These are phyloP conservation scores for Drosophila tropicalis DNA, from an alignment of 1,140 invertebrate species.

Conservation along the genomic window DNA sequence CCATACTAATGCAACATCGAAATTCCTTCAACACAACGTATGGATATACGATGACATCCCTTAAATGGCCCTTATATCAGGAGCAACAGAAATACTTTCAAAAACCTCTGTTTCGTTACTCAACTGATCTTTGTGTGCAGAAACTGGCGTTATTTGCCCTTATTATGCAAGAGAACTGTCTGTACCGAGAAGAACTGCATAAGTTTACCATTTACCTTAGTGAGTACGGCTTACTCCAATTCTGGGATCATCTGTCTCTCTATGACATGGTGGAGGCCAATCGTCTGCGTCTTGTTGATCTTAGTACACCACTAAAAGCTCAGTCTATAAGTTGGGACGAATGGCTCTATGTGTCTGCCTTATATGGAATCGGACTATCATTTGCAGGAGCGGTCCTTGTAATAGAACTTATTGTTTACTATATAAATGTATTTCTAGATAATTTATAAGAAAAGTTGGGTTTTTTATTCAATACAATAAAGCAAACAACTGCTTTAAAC, in stretches of 20 bases:
- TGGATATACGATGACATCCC: slow-evolving; percentile 48
- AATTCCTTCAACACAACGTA: slow-evolving; percentile 53
- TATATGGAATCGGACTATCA: neutral
- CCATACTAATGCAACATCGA: slow-evolving; percentile 28
- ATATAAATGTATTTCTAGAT: neutral
- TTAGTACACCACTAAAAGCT: neutral
- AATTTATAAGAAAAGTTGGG: neutral
- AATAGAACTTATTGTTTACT: neutral
- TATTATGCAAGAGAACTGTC: too few species aligned
- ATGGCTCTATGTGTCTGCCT: neutral
- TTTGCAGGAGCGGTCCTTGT: neutral
- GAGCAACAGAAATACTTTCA: slow-evolving; percentile 39
- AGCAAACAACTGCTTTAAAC: too few species aligned
- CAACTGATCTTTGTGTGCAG: too few species aligned
- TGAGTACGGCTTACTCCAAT: slow-evolving; percentile 36
- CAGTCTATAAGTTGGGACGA: neutral
- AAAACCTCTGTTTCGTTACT: too few species aligned
- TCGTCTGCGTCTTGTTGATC: slow-evolving; percentile 19
- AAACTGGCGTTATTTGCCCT: too few species aligned
- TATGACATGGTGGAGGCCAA: slow-evolving; percentile 56
- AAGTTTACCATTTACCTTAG: slow-evolving; percentile 36
- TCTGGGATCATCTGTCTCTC: slow-evolving; percentile 52
- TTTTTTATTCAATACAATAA: too few species aligned
- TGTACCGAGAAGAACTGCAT: too few species aligned
- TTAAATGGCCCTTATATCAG: slow-evolving; percentile 54